These are phyloP conservation scores for Drosophila oshimai DNA, from an alignment of 1,140 invertebrate genomes.

Conservation along the genomic window DNA sequence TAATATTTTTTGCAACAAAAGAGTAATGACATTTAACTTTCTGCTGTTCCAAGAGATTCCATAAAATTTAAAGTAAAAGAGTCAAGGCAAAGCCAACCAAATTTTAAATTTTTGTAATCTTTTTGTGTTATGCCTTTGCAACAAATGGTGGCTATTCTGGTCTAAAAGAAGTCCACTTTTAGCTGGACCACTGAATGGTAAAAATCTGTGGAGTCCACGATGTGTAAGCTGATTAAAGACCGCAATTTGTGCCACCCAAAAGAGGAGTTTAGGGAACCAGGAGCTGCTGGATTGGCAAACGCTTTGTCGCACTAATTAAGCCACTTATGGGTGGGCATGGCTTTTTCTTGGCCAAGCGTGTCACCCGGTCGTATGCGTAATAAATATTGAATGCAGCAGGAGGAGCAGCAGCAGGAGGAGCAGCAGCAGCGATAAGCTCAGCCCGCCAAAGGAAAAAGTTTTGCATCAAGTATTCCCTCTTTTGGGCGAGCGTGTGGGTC, in stretches of 20 bases:
- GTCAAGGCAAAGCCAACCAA: too few species aligned
- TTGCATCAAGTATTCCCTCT: constrained; percentile 66
- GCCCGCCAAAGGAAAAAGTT: constrained; percentile 32
- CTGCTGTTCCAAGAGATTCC: too few species aligned
- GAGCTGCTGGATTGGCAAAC: constrained; percentile 51
- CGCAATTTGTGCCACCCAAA: constrained; percentile 12
- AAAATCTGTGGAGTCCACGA: background rate
- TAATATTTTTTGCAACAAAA: too few species aligned
- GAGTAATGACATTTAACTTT: too few species aligned
- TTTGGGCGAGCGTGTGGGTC: constrained; percentile 14
- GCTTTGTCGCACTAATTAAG: constrained; percentile 72
- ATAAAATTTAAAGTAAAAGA: too few species aligned
- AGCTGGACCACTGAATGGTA: background rate
- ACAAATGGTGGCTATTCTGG: background rate
- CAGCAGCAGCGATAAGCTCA: constrained; percentile 19
- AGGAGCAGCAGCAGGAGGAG: background rate
- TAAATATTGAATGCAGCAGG: constrained; percentile 59
- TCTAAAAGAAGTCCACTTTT: background rate
- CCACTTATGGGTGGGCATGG: constrained; percentile 45
- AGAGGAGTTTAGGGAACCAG: background rate
- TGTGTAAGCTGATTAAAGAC: constrained; percentile 50
- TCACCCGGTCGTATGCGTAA: constrained; percentile 49
- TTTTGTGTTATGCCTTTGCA: too few species aligned
- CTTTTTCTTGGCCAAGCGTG: constrained; percentile 13
- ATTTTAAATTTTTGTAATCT: too few species aligned